Evolutionary conservation across 2,113 vertebrate species (phyloP).

Genomic region (Syngnathoides biaculeatus): DNA sequence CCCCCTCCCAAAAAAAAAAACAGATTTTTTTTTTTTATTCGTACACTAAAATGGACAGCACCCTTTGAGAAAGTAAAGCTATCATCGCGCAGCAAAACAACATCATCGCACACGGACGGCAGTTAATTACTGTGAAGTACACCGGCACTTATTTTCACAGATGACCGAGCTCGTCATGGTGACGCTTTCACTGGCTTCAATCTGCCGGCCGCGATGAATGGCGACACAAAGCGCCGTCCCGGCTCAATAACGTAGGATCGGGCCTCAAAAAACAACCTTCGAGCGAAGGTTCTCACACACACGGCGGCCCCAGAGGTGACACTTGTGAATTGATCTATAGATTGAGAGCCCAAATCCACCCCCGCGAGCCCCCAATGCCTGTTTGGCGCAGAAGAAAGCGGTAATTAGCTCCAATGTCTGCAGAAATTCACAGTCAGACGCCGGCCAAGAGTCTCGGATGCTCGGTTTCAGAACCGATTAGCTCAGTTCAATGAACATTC

Average conservation of each 20-base stretch:
- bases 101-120: constrained; percentile 64
- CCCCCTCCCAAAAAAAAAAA: not conserved
- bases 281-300: constrained; percentile 71
- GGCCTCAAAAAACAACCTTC: constrained; percentile 61
- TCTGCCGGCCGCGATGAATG: constrained; percentile 57
- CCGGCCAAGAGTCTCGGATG: constrained; percentile 27
- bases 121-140: constrained; percentile 67
- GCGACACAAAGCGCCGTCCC: constrained; percentile 60
- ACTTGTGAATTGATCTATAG: constrained; percentile 63
- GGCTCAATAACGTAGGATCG: constrained; percentile 64
- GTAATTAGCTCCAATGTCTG: constrained; percentile 71
- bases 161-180: constrained; percentile 75
- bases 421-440: constrained; percentile 28
- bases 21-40: not conserved
- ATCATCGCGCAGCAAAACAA: constrained; percentile 42
- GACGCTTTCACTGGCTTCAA: constrained; percentile 68
- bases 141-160: constrained; percentile 70
- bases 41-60: not conserved
- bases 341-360: constrained; percentile 21
- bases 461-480: constrained; percentile 26
- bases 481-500: constrained; percentile 1
- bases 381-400: constrained; percentile 44
- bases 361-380: not conserved
- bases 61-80: constrained; percentile 22
- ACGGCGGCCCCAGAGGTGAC: constrained; percentile 58